A percentile compares a stretch with the other conserved stretches of the same genome.
phyloP scores from a whole-genome alignment of 2,113 vertebrate genomes.

The Platysternon megacephalum region DNA sequence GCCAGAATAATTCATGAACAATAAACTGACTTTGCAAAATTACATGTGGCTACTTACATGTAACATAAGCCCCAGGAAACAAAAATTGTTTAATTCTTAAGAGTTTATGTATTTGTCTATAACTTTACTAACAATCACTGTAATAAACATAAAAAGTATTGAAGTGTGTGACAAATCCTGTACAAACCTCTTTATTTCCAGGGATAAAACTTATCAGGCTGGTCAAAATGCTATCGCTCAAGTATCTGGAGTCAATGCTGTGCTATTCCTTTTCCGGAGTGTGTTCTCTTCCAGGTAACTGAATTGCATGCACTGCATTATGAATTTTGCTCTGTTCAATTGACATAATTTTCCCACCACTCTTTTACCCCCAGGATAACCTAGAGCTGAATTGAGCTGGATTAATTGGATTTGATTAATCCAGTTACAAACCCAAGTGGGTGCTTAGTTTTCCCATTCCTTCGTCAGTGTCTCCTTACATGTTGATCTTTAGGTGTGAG shows the following conservation, averaged over 20 bases:
- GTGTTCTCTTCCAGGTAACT: slow-evolving; percentile 67
- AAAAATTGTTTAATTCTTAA: neutral
- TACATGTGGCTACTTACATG: neutral
- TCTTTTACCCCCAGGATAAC: neutral
- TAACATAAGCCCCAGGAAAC: neutral
- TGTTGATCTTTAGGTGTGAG: neutral
- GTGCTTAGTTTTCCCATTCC: neutral
- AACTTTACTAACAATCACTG: neutral
- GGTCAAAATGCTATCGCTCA: neutral
- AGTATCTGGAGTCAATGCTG: slow-evolving; percentile 69
- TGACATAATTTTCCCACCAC: neutral
- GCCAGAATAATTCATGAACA: neutral
- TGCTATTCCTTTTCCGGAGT: slow-evolving; percentile 67
- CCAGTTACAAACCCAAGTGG: neutral
- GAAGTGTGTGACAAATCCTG: neutral
- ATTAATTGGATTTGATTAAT: neutral
- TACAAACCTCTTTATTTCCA: slow-evolving; percentile 50
- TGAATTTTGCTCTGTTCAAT: neutral
- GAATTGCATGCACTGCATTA: neutral
- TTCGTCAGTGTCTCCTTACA: neutral
- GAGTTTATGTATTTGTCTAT: neutral
- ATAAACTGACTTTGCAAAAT: neutral
- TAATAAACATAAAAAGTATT: neutral
- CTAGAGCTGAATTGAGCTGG: neutral
- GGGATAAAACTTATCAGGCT: slow-evolving; percentile 43